Conservation (phyloP, 2,113 vertebrate genomes). For the Limanda limanda region DNA sequence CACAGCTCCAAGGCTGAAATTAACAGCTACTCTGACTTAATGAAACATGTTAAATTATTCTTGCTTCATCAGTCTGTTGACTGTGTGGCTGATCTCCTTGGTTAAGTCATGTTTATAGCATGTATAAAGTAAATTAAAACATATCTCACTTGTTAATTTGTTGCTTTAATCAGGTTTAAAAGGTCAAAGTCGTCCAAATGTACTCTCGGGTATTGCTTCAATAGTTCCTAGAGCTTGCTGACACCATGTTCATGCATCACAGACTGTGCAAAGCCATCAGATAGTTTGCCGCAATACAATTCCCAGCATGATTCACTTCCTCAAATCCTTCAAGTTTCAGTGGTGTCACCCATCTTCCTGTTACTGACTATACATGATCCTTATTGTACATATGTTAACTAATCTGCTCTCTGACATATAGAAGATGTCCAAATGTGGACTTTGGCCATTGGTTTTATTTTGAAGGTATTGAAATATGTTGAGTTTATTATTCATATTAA, state of each 20-base stretch:
- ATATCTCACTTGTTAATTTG: too few relatives aligned
- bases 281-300: constrained; percentile 40
- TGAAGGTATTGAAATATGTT: not conserved
- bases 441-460: not conserved
- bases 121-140: not conserved
- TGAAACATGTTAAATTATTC: not conserved
- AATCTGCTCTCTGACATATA: constrained; percentile 18
- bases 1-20: constrained; percentile 8
- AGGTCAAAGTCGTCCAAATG: not conserved
- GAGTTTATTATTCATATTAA: too few relatives aligned
- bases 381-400: constrained; percentile 6
- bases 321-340: constrained; percentile 40
- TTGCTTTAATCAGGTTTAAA: not conserved
- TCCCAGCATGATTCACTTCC: constrained; percentile 63
- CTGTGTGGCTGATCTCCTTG: not conserved
- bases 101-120: not conserved
- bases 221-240: not conserved
- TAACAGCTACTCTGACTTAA: not conserved
- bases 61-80: not conserved
- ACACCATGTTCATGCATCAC: constrained; percentile 14
- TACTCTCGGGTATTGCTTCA: not conserved
- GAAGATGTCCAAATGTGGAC: not conserved
- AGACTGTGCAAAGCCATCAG: not conserved
- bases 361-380: constrained; percentile 8
- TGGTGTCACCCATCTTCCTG: constrained; percentile 50